Percentiles rank a stretch among this genome's conserved stretches.
Evolutionary conservation across 2,888 invertebrate genomes (phyloP).

Genomic region (Stegophylla sp.): DNA sequence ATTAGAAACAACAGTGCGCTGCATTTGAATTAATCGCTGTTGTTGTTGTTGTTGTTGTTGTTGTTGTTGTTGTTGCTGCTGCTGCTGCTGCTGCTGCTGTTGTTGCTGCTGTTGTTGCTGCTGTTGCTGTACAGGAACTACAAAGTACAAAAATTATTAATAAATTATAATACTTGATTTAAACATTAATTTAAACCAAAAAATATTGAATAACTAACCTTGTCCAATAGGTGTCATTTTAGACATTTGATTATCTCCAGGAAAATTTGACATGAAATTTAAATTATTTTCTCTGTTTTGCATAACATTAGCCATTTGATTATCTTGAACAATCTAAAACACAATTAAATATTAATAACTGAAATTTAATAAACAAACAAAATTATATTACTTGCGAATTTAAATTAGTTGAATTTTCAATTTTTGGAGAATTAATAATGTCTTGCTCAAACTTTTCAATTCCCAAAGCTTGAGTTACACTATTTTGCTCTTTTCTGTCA

Average conservation of each 20-base stretch:
- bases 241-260: conserved; percentile 36
- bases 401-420: conserved; percentile 36
- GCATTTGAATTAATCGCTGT: conserved; percentile 60
- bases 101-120: conserved; percentile 62
- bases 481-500: conserved; percentile 52
- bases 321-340: conserved; percentile 52
- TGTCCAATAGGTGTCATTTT: conserved; percentile 46
- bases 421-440: conserved; percentile 47
- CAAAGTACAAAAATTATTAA: neutral
- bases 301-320: conserved; percentile 44
- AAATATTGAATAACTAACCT: conserved; percentile 23
- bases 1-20: conserved; percentile 51
- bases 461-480: conserved; percentile 44
- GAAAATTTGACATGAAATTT: conserved; percentile 46
- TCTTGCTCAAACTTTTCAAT: conserved; percentile 57
- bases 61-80: conserved; percentile 60
- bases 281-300: conserved; percentile 51
- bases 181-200: neutral
- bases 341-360: neutral
- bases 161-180: conserved; percentile 1
- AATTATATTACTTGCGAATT: conserved; percentile 35
- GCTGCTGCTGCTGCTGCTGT: conserved; percentile 61
- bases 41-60: conserved; percentile 62
- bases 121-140: conserved; percentile 48
- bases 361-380: neutral